Conservation (phyloP, 2,113 vertebrate species). For the Nothoprocta perdicaria region DNA sequence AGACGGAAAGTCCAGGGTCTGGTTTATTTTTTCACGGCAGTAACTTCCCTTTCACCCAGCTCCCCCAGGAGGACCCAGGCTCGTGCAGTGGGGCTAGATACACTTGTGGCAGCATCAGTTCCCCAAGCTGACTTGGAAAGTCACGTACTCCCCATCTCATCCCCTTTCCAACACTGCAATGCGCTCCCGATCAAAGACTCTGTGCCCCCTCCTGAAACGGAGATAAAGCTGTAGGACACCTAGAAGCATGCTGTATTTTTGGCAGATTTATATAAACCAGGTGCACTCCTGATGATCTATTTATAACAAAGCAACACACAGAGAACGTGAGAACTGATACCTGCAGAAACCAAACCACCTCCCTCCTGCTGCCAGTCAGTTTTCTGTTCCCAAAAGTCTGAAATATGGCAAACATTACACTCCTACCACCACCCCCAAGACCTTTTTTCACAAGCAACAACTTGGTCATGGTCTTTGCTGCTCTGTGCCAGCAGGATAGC, state of each 20-base stretch:
- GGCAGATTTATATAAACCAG: not conserved
- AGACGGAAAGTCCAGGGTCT: not conserved
- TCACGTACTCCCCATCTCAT: rapidly evolving
- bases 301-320: not conserved
- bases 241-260: not conserved
- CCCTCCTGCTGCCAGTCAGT: not conserved
- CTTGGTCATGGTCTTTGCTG: rapidly evolving
- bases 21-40: not conserved
- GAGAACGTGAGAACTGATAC: not conserved
- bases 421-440: not conserved
- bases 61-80: not conserved
- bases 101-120: rapidly evolving
- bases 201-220: not conserved
- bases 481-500: not conserved
- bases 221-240: not conserved
- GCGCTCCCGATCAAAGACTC: not conserved
- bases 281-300: not conserved
- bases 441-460: not conserved
- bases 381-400: not conserved
- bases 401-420: not conserved
- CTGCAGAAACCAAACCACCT: not conserved
- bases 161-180: not conserved
- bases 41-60: not conserved
- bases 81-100: not conserved
- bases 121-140: not conserved